Evolutionary conservation across 2,113 vertebrate species (phyloP), one percentile per base, ranked within the genome.

Genomic region (Lathamus discolor): DNA sequence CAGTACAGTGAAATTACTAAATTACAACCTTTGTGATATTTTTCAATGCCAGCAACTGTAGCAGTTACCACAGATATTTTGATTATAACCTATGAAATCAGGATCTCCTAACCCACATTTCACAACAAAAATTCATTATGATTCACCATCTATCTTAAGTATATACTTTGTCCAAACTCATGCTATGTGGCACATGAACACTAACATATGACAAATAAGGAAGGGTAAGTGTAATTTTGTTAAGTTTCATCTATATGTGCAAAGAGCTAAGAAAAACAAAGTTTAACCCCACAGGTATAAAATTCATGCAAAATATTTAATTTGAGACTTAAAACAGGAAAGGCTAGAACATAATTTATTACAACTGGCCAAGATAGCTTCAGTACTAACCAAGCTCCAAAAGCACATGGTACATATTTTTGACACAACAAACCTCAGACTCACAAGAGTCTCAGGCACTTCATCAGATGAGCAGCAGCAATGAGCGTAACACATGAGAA

Each of bases 11-110:
- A 43, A 41, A 91, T 61, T 61, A 67, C 77, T 54, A 91, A 95
- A 96, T 92, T 79, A 91, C 62, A 82, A 55, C 81, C 84, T 91
- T 87, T 28, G 52, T 28, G 52, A 57, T 41, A 85, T 41, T 84
- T 84, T 72, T 87, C 91, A 89, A 19, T 92, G 81, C 37, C 78
- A 79, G 55, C 37, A 76, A 54, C 70, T 79, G 33, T n/a, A 93
- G 74, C 73, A 86, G 69, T 61, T 52, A 17, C 94, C 95, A 95
- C 91, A 97, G 74, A 41, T 48, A 92, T 87, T 89, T 95, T 79
- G 27, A 96, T 95, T 95, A 89, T 37, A 95, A 85, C 74, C 81
- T 85, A 76, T 4, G 6, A 84, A 92, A 89, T 61, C 18, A 11
- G 33, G 27, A 78, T 68, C 77, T 83, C 39, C 24, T 55, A 84